Percentiles rank a stretch among this genome's conserved stretches.
Conservation (phyloP, 2,888 invertebrate species). For the Drosophila putrida region DNA sequence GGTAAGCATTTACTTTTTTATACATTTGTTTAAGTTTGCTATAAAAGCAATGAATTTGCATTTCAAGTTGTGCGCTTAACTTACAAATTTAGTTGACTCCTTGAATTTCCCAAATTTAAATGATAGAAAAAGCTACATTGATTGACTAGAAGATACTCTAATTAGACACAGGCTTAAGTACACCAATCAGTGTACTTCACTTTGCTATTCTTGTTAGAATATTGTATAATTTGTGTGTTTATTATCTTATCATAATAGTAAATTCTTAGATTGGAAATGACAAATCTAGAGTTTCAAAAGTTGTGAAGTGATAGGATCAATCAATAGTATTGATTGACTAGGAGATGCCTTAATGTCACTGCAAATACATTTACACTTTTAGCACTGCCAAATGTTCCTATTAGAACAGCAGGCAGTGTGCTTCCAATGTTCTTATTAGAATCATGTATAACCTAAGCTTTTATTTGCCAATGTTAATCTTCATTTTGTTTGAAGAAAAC, state of each 20-base stretch:
- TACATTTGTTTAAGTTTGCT: slow-evolving; percentile 1
- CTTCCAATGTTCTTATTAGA: background rate
- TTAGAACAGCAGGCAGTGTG: background rate
- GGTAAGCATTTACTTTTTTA: slow-evolving; percentile 43
- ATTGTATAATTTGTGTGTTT: background rate
- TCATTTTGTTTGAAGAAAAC: background rate
- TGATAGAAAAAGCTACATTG: background rate
- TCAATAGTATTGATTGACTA: background rate
- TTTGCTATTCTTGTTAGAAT: background rate
- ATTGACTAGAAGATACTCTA: background rate
- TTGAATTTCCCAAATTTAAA: slow-evolving; percentile 18
- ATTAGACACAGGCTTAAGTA: background rate
- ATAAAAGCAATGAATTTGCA: slow-evolving; percentile 14
- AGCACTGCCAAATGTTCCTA: too few relatives aligned
- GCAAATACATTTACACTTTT: too few relatives aligned
- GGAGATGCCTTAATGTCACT: background rate
- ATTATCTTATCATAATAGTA: background rate
- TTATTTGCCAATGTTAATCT: background rate
- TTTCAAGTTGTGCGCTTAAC: slow-evolving; percentile 31
- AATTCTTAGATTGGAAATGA: background rate
- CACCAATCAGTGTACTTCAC: background rate
- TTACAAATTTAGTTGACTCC: slow-evolving; percentile 13
- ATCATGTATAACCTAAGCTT: background rate
- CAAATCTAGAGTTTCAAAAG: slow-evolving; percentile 16
- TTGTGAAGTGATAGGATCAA: background rate